Conservation (phyloP, 2,113 vertebrate species). For the Talpa occidentalis region DNA sequence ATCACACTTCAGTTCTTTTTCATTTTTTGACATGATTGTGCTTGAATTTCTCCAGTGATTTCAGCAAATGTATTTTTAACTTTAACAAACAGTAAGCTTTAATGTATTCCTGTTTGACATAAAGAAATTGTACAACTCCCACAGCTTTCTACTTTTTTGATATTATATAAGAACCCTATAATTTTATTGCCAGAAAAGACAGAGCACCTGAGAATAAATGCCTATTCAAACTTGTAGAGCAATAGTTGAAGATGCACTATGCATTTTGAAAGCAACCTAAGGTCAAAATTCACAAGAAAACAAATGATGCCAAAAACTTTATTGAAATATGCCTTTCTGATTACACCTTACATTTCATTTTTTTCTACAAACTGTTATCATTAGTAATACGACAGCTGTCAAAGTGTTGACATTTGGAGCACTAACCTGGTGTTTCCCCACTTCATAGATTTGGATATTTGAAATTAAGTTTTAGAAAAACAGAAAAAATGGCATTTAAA, state of each 20-base stretch:
- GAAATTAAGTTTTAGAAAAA: slow-evolving; percentile 60
- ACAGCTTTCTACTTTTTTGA: slow-evolving; percentile 78
- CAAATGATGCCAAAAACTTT: slow-evolving; percentile 53
- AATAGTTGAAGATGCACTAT: slow-evolving; percentile 62
- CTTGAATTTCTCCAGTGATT: slow-evolving; percentile 71
- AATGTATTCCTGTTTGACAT: slow-evolving; percentile 78
- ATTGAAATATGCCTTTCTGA: slow-evolving; percentile 59
- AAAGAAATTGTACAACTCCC: slow-evolving; percentile 78
- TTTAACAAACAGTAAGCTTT: slow-evolving; percentile 77
- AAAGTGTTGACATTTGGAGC: slow-evolving; percentile 36
- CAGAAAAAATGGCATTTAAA: slow-evolving; percentile 68
- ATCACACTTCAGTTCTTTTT: slow-evolving; percentile 66
- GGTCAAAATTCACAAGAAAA: slow-evolving; percentile 69
- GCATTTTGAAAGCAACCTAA: slow-evolving; percentile 65
- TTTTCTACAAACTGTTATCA: slow-evolving; percentile 53
- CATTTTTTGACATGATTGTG: slow-evolving; percentile 76
- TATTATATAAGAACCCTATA: slow-evolving; percentile 81
- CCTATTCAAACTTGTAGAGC: slow-evolving; percentile 67
- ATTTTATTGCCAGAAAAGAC: slow-evolving; percentile 81
- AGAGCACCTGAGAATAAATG: slow-evolving; percentile 80
- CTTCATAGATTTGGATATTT: slow-evolving; percentile 55
- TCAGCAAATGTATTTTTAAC: slow-evolving; percentile 79
- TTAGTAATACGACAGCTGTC: slow-evolving; percentile 35
- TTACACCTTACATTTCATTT: slow-evolving; percentile 23
- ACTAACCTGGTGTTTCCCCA: neutral